Evolutionary conservation across 2,888 invertebrate genomes (phyloP).

Genomic region (Glyphotaelius pellucidus): DNA sequence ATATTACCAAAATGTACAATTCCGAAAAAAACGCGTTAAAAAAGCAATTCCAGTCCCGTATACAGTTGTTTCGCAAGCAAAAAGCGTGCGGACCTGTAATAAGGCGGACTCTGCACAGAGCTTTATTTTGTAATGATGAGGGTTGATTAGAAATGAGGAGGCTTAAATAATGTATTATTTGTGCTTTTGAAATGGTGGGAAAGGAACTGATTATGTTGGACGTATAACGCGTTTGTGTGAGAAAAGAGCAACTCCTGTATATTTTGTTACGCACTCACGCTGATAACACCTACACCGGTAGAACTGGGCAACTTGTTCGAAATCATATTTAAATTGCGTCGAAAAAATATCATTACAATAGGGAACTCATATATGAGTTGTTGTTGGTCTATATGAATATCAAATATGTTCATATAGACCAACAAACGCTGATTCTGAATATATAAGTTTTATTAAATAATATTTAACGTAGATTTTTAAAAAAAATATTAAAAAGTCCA

Average conservation of each 20-base stretch:
- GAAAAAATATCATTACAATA: too few species aligned
- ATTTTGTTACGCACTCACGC: neutral
- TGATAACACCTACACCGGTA: neutral
- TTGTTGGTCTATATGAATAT: too few species aligned
- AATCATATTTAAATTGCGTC: neutral
- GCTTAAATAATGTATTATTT: neutral
- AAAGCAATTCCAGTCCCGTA: neutral
- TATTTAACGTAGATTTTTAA: too few species aligned
- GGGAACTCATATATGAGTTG: too few species aligned
- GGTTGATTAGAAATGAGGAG: neutral
- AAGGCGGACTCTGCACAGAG: neutral
- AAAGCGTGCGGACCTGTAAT: neutral
- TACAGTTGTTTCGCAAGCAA: neutral
- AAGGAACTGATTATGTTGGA: neutral
- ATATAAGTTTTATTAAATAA: too few species aligned
- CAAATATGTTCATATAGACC: too few species aligned
- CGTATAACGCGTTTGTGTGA: neutral
- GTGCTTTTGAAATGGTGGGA: neutral
- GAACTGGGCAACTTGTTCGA: neutral
- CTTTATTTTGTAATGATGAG: neutral
- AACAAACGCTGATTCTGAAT: too few species aligned
- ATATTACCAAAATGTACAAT: neutral
- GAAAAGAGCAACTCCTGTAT: neutral
- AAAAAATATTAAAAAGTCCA: too few species aligned
- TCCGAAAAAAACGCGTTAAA: neutral